phyloP scores from a whole-genome alignment of 2,113 vertebrate genomes.

The Lepidothrix coronata region DNA sequence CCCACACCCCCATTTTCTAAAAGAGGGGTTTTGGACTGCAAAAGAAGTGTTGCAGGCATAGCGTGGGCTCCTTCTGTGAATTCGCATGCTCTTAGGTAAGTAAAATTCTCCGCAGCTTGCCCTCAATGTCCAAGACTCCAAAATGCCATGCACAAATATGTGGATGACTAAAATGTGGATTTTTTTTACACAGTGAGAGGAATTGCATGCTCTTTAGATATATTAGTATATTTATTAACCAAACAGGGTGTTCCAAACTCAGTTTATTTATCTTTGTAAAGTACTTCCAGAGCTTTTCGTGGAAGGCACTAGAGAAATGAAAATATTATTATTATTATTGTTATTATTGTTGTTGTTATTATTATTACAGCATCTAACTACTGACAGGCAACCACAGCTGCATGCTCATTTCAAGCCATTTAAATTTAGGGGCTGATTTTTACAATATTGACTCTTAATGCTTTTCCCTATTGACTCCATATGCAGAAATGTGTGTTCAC shows the following conservation, averaged over 20 bases:
- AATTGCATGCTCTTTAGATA: constrained; percentile 18
- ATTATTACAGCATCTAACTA: constrained; percentile 60
- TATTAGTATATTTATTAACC: constrained; percentile 53
- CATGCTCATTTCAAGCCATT: constrained; percentile 23
- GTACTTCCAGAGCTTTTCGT: constrained; percentile 56
- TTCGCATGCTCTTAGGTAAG: constrained; percentile 16
- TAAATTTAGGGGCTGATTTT: constrained; percentile 56
- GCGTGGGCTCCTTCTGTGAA: not conserved
- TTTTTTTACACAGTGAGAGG: not conserved
- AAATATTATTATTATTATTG: constrained; percentile 61
- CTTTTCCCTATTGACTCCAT: constrained; percentile 18
- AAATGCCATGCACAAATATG: not conserved
- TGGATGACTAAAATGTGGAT: not conserved
- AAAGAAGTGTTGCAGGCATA: not conserved
- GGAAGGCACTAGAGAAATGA: constrained; percentile 64
- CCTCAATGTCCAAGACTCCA: not conserved
- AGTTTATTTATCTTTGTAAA: constrained; percentile 63
- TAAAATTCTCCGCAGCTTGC: not conserved
- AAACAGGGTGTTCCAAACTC: constrained; percentile 30
- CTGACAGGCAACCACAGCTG: constrained; percentile 58
- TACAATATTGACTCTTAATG: constrained; percentile 35
- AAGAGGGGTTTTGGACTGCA: not conserved
- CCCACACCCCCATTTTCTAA: not conserved
- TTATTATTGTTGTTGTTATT: constrained; percentile 61
- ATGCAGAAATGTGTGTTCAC: constrained; percentile 38